A percentile compares a stretch with the other conserved stretches of the same genome.
These are phyloP conservation scores for Acrossocheilus wenchowensis DNA, from an alignment of 2,797 vertebrate genomes.

Conservation along the genomic window DNA sequence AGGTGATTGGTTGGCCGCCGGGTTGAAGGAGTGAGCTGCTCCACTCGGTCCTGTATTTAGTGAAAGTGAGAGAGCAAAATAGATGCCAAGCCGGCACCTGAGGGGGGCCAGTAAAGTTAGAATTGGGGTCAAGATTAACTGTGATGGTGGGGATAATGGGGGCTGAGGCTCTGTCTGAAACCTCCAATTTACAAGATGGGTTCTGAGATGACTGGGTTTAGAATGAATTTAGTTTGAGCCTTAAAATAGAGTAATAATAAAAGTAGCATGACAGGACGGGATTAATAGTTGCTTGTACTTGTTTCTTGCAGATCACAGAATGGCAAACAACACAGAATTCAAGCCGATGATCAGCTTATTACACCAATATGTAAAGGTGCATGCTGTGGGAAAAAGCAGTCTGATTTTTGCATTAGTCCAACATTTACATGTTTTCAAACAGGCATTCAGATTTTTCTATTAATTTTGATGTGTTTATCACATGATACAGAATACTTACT, in stretches of 20 bases:
- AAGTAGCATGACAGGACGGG: not conserved
- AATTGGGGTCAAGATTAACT: constrained; percentile 7
- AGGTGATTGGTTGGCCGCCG: not conserved
- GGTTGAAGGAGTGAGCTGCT: not conserved
- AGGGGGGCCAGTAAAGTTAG: not conserved
- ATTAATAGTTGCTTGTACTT: not conserved
- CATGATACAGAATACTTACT: not conserved
- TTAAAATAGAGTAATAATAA: not conserved
- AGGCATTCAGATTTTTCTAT: not conserved
- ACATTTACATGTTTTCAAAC: not conserved
- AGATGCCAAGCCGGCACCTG: not conserved
- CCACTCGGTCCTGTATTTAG: not conserved
- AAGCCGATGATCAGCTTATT: not conserved
- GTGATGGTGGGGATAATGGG: not conserved
- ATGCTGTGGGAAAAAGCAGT: not conserved
- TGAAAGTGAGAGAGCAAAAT: not conserved
- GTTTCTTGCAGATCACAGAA: not conserved
- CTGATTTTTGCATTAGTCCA: not conserved
- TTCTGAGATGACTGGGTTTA: not conserved
- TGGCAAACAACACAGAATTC: not conserved
- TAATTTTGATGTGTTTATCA: not conserved
- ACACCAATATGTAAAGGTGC: not conserved
- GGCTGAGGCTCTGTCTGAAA: not conserved
- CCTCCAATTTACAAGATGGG: not conserved
- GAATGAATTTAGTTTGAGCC: not conserved